These are phyloP conservation scores for Schizopygopsis malacanthus DNA, from an alignment of 2,797 vertebrate genomes.

Conservation along the genomic window DNA sequence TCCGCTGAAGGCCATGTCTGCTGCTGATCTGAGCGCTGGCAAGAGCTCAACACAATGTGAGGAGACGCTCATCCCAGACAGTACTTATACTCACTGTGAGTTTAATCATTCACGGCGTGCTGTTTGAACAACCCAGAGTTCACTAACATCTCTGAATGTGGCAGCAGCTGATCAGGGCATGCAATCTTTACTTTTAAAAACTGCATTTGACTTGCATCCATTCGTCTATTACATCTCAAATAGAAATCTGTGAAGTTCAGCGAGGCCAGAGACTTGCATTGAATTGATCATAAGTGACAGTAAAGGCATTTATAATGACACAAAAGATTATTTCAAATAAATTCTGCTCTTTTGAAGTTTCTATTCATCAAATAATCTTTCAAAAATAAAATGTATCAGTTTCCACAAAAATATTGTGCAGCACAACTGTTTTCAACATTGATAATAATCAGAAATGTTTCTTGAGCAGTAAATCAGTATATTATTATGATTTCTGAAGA, in stretches of 20 bases:
- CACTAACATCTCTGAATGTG: slow-evolving; percentile 61
- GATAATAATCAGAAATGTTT: background rate
- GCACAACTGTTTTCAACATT: background rate
- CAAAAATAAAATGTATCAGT: background rate
- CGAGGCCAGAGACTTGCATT: background rate
- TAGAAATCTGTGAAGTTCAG: background rate
- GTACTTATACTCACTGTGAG: slow-evolving; percentile 69
- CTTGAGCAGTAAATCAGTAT: background rate
- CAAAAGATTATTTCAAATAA: background rate
- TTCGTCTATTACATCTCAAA: background rate
- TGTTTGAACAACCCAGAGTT: slow-evolving; percentile 84
- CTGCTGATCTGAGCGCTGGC: slow-evolving; percentile 64
- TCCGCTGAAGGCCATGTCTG: slow-evolving; percentile 85
- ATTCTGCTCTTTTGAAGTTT: background rate
- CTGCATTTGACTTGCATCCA: background rate
- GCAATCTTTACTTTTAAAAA: background rate
- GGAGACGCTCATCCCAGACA: background rate
- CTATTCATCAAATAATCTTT: background rate
- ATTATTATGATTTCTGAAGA: background rate
- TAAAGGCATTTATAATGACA: background rate
- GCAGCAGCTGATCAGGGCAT: background rate
- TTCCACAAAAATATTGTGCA: background rate
- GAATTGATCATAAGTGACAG: background rate
- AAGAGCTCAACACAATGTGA: slow-evolving; percentile 71
- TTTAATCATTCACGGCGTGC: slow-evolving; percentile 72